phyloP scores from a whole-genome alignment of 92 coral and sea anemone species.

The Chrysogorgia sp. region DNA sequence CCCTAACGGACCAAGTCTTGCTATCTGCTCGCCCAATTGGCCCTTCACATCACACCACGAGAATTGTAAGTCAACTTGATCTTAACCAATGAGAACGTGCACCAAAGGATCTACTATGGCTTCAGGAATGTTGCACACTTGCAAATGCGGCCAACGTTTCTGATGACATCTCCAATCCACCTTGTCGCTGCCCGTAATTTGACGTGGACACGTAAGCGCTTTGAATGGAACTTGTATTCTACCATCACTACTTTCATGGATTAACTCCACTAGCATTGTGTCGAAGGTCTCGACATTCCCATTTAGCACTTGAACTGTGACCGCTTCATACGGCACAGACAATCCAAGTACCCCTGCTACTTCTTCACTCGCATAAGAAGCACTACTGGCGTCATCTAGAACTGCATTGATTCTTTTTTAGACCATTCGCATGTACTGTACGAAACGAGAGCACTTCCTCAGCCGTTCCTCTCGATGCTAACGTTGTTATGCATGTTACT shows the following conservation, averaged over 20 bases:
- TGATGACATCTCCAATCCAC: conserved; percentile 31
- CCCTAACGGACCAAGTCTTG: too few species aligned
- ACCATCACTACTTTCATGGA: conserved; percentile 28
- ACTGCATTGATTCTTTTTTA: conserved; percentile 35
- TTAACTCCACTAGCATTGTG: conserved; percentile 31
- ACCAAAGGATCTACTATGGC: conserved; percentile 13
- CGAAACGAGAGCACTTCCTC: conserved; percentile 25
- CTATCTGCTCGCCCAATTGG: too few species aligned
- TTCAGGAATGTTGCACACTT: conserved; percentile 33
- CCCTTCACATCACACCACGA: conserved; percentile 1
- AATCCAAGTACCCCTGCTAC: conserved; percentile 49
- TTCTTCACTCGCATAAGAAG: conserved; percentile 37
- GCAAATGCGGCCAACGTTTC: neutral
- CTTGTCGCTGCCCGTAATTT: neutral
- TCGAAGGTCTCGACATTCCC: conserved; percentile 39
- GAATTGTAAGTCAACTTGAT: conserved; percentile 33
- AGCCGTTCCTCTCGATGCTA: too few species aligned
- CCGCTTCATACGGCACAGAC: conserved; percentile 27
- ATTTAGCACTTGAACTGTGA: conserved; percentile 31
- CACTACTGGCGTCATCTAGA: conserved; percentile 43
- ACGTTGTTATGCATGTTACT: too few species aligned
- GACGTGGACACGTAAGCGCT: conserved; percentile 15
- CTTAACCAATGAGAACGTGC: conserved; percentile 29
- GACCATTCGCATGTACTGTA: conserved; percentile 43
- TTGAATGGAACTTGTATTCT: neutral